Evolutionary conservation across 2,797 vertebrate genomes (phyloP).

Genomic region (Crenuchus spilurus): DNA sequence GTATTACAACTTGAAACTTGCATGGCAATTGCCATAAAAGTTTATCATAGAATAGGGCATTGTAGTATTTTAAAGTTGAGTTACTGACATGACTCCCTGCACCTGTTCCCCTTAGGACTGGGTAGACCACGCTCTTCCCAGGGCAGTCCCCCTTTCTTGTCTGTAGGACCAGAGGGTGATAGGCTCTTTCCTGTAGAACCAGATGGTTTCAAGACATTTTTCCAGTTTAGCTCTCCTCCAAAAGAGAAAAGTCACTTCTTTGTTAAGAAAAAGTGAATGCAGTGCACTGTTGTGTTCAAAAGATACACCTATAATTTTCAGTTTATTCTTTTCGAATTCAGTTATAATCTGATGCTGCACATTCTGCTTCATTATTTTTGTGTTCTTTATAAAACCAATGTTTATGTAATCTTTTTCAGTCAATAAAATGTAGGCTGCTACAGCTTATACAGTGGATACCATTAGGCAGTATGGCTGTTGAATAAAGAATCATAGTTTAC

Average conservation of each 20-base stretch:
- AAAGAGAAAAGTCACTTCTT: conserved; percentile 54
- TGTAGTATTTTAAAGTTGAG: background rate
- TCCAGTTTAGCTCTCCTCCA: conserved; percentile 73
- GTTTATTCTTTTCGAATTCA: background rate
- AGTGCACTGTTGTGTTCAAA: background rate
- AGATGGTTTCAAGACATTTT: conserved; percentile 70
- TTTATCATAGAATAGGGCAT: background rate
- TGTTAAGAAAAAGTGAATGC: conserved; percentile 33
- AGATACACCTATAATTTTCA: background rate
- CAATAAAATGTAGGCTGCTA: background rate
- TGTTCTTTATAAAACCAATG: conserved; percentile 25
- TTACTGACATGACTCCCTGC: background rate
- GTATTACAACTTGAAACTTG: too few relatives aligned
- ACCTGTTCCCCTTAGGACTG: conserved; percentile 58
- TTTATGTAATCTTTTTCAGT: too few relatives aligned
- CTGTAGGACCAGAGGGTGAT: conserved; percentile 56
- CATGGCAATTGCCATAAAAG: too few relatives aligned
- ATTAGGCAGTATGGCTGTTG: background rate
- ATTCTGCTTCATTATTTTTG: background rate
- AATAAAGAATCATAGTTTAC: too few relatives aligned
- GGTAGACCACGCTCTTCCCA: conserved; percentile 60
- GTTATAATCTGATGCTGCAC: background rate
- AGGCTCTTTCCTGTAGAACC: conserved; percentile 71
- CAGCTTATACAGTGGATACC: background rate
- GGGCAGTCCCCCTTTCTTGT: conserved; percentile 66